Conservation (phyloP, 2,797 vertebrate genomes). For the Enoplosus armatus region DNA sequence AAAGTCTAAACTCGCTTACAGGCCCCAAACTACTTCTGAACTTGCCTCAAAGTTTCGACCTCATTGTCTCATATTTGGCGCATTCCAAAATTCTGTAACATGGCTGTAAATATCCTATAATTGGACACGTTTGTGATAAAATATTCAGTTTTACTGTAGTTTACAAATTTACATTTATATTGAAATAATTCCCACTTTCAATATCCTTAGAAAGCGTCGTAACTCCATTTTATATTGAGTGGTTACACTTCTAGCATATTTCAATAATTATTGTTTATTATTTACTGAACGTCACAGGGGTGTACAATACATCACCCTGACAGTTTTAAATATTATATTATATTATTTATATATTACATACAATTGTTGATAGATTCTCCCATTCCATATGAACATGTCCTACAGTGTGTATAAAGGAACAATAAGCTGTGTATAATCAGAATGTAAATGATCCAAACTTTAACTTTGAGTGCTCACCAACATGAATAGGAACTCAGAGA, state of each 20-base stretch:
- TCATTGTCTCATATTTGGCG: constrained; percentile 35
- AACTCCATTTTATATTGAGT: constrained; percentile 20
- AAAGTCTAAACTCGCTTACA: constrained; percentile 47
- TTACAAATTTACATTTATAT: constrained; percentile 49
- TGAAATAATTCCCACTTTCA: constrained; percentile 33
- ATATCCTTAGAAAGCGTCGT: constrained; percentile 54
- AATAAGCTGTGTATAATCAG: constrained; percentile 2
- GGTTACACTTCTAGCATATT: constrained; percentile 34
- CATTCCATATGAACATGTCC: not conserved
- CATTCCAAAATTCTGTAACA: constrained; percentile 52
- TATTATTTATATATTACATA: constrained; percentile 46
- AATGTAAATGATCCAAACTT: constrained; percentile 37
- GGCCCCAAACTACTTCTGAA: constrained; percentile 61
- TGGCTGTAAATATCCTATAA: constrained; percentile 43
- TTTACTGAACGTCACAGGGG: constrained; percentile 15
- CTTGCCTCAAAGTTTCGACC: constrained; percentile 61
- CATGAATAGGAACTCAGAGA: constrained; percentile 82
- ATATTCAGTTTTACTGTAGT: constrained; percentile 40
- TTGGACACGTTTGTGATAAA: constrained; percentile 42
- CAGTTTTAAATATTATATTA: constrained; percentile 43
- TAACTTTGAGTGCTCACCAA: constrained; percentile 48
- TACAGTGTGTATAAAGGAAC: constrained; percentile 1
- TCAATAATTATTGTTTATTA: constrained; percentile 47
- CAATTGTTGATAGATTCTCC: not conserved
- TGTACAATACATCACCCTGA: constrained; percentile 15